Evolutionary conservation across 2,797 vertebrate species (phyloP).

Genomic region (Oceanodroma leucorhoa): DNA sequence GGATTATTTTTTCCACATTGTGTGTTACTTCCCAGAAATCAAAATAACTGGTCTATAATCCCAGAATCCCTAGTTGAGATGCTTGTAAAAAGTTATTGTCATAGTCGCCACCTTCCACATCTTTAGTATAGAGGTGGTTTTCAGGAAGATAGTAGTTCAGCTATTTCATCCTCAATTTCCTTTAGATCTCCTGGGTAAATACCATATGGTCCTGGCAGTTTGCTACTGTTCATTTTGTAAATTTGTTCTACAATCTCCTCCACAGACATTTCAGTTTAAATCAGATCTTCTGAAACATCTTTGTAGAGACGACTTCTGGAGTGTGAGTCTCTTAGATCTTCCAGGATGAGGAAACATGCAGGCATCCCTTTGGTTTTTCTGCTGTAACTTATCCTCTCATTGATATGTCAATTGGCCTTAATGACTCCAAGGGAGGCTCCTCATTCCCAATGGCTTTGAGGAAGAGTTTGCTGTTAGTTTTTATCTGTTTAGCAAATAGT

Average conservation of each 20-base stretch:
- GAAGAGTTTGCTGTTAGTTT: not conserved
- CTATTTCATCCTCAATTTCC: conserved; percentile 28
- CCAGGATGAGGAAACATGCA: not conserved
- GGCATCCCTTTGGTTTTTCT: not conserved
- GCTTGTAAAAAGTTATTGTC: not conserved
- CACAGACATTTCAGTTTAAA: not conserved
- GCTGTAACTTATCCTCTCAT: not conserved
- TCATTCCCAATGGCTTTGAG: not conserved
- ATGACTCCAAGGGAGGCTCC: not conserved
- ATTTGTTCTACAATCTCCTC: conserved; percentile 38
- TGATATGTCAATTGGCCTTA: not conserved
- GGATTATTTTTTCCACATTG: not conserved
- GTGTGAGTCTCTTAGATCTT: not conserved
- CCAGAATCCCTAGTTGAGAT: not conserved
- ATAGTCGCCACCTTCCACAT: not conserved
- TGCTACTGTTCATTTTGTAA: conserved; percentile 23
- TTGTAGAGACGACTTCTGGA: not conserved
- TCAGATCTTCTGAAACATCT: not conserved
- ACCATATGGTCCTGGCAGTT: conserved; percentile 6
- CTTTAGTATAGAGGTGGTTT: not conserved
- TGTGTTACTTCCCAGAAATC: not conserved
- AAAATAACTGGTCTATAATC: not conserved
- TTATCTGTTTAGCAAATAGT: not conserved
- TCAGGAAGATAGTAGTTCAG: not conserved
- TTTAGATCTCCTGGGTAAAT: conserved; percentile 14